phyloP scores from a whole-genome alignment of 1,140 invertebrate genomes.

The Drosophila fuyamai region DNA sequence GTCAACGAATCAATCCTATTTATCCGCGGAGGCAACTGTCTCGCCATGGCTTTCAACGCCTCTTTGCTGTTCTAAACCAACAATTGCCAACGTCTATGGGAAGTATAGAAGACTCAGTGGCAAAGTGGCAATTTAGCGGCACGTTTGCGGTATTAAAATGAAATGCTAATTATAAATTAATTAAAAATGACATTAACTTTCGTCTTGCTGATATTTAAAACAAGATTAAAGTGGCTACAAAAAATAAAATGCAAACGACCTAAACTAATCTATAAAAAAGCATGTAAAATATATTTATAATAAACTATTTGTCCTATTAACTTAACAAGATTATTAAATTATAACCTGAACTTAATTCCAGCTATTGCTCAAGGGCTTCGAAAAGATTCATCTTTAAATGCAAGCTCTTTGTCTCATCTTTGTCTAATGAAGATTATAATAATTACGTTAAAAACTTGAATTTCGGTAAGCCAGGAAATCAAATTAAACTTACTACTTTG shows the following conservation, averaged over 20 bases:
- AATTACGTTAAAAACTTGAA: no score
- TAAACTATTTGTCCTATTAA: no score
- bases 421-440: no score
- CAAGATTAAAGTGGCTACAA: not conserved
- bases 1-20: constrained; percentile 22
- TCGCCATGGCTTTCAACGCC: constrained; percentile 39
- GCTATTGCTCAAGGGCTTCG: no score
- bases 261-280: not conserved
- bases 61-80: constrained; percentile 15
- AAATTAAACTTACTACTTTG: no score
- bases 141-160: constrained; percentile 15
- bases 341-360: no score
- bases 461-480: no score
- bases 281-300: no score
- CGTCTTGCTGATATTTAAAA: not conserved
- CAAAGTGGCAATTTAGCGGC: constrained; percentile 4
- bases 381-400: no score
- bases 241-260: not conserved
- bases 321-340: no score
- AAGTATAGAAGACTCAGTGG: not conserved
- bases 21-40: constrained; percentile 31
- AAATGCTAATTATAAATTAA: not conserved
- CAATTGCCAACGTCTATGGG: not conserved
- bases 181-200: not conserved
- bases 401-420: no score